Percentiles rank a stretch among this genome's conserved stretches.
phyloP scores from a whole-genome alignment of 2,113 vertebrate species.

The Halichoeres trimaculatus region DNA sequence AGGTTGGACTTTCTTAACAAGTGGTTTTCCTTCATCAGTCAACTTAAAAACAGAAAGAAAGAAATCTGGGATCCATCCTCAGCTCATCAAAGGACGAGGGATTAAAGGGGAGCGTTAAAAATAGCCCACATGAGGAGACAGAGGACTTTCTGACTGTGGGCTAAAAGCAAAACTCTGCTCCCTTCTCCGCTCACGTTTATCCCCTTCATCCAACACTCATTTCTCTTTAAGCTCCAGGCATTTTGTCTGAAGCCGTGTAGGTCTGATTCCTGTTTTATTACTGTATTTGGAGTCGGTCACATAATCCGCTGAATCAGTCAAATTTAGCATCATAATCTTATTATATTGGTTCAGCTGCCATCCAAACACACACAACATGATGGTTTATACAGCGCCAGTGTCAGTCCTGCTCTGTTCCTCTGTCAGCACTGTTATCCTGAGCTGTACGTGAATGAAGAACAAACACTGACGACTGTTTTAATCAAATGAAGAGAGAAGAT shows the following conservation, averaged over 20 bases:
- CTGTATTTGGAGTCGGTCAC: conserved; percentile 32
- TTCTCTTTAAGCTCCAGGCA: conserved; percentile 38
- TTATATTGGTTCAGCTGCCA: conserved; percentile 18
- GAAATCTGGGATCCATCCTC: conserved; percentile 5
- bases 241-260: conserved; percentile 18
- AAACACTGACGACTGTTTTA: neutral
- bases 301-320: conserved; percentile 38
- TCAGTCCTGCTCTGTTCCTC: neutral
- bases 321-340: conserved; percentile 36
- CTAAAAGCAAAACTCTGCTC: conserved; percentile 35
- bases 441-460: neutral
- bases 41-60: conserved; percentile 2
- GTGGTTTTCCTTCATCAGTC: conserved; percentile 38
- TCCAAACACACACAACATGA: neutral
- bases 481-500: neutral
- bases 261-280: conserved; percentile 22
- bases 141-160: conserved; percentile 27
- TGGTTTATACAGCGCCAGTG: neutral
- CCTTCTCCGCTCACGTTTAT: conserved; percentile 23
- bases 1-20: conserved; percentile 47
- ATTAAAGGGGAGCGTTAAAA: conserved; percentile 57
- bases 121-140: conserved; percentile 46
- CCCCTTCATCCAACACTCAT: conserved; percentile 42
- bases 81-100: conserved; percentile 41
- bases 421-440: neutral